phyloP scores from a whole-genome alignment of 2,113 vertebrate species.

The Engystomops pustulosus region DNA sequence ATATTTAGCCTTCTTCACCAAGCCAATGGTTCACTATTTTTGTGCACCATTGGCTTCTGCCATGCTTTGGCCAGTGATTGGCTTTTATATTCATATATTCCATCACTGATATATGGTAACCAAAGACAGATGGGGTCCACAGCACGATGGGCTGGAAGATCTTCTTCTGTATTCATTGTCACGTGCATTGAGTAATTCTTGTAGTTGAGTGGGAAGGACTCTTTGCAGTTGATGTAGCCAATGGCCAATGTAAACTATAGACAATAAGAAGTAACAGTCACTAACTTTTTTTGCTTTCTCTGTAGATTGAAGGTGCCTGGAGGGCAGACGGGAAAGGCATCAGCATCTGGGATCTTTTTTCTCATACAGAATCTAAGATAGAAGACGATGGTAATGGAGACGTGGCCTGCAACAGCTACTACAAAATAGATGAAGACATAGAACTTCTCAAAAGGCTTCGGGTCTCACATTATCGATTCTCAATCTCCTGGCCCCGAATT shows the following conservation, averaged over 20 bases:
- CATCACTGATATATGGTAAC: too few relatives aligned
- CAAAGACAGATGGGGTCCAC: too few relatives aligned
- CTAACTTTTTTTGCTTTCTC: background rate
- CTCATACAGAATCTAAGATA: constrained; percentile 85
- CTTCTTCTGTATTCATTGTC: too few relatives aligned
- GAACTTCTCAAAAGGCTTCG: constrained; percentile 80
- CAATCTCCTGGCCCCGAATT: constrained; percentile 90
- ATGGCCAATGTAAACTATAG: background rate
- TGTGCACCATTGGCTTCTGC: too few relatives aligned
- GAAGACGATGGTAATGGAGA: constrained; percentile 82
- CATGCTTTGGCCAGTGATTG: too few relatives aligned
- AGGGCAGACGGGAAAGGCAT: constrained; percentile 93
- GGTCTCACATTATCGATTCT: constrained; percentile 92
- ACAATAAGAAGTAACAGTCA: background rate
- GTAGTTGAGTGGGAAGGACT: too few relatives aligned
- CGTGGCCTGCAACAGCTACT: constrained; percentile 92
- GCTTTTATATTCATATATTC: too few relatives aligned
- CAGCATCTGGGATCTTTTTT: constrained; percentile 93
- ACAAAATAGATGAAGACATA: constrained; percentile 86
- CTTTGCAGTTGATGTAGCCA: too few relatives aligned
- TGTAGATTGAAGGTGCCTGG: constrained; percentile 93
- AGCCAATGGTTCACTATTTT: too few relatives aligned
- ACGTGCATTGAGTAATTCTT: too few relatives aligned
- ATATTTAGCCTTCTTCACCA: too few relatives aligned
- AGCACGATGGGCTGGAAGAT: too few relatives aligned